Conservation (phyloP, 2,888 invertebrate genomes). For the Drosophila birchii region DNA sequence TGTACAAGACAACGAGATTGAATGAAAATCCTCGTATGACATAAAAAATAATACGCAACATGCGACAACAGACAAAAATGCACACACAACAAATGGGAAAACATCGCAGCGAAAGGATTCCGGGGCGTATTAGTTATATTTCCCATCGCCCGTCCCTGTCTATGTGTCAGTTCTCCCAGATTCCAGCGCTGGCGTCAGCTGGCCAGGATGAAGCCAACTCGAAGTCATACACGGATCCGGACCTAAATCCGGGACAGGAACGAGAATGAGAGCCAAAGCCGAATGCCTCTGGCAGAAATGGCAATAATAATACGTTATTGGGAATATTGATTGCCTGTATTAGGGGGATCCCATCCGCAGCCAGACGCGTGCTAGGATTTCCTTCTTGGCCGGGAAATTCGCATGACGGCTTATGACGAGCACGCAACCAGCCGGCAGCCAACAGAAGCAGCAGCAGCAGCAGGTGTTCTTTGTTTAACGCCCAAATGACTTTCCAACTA, state of each 20-base stretch:
- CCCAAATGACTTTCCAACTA: constrained; percentile 49
- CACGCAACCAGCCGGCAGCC: constrained; percentile 15
- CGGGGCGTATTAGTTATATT: constrained; percentile 64
- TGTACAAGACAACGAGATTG: constrained; percentile 61
- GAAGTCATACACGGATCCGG: constrained; percentile 34
- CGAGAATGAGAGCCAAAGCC: constrained; percentile 23
- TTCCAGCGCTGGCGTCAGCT: constrained; percentile 34
- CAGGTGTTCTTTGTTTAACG: constrained; percentile 50
- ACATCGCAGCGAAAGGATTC: constrained; percentile 60
- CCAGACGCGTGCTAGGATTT: constrained; percentile 33
- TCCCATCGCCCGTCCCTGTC: constrained; percentile 30
- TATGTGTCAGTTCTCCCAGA: constrained; percentile 46
- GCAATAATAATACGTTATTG: constrained; percentile 68
- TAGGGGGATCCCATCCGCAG: constrained; percentile 21
- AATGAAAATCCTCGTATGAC: constrained; percentile 64
- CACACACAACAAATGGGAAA: constrained; percentile 51
- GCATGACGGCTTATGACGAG: constrained; percentile 45
- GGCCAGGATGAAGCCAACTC: constrained; percentile 26
- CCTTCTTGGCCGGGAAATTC: constrained; percentile 26
- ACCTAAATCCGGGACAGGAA: constrained; percentile 25
- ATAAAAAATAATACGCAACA: constrained; percentile 62
- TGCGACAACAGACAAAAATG: constrained; percentile 41
- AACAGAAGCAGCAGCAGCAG: constrained; percentile 41
- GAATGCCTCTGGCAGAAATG: constrained; percentile 42
- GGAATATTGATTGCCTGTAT: constrained; percentile 64